phyloP scores from a whole-genome alignment of 1,140 invertebrate genomes.

The Lucilia sericata region DNA sequence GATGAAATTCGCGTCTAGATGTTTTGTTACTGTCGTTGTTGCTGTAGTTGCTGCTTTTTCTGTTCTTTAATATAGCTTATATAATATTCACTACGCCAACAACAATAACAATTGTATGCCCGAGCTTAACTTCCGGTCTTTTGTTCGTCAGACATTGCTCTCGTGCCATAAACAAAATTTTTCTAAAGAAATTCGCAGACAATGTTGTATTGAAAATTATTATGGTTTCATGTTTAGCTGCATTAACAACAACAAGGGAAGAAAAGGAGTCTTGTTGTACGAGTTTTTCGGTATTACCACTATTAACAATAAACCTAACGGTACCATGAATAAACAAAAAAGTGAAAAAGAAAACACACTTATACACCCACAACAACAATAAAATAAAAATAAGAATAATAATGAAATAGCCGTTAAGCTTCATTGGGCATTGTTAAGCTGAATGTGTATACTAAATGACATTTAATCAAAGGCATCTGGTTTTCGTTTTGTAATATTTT shows the following conservation, averaged over 20 bases:
- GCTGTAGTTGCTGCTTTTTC: constrained; percentile 6
- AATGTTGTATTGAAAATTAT: constrained; percentile 31
- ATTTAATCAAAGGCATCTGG: background rate
- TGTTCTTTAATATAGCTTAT: background rate
- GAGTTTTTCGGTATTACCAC: background rate
- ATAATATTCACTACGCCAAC: background rate
- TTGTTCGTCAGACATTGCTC: constrained; percentile 33
- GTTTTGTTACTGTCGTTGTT: constrained; percentile 4
- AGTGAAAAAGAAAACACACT: background rate
- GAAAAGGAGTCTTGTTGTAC: background rate
- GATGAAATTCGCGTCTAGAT: constrained; percentile 10
- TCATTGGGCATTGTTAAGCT: constrained; percentile 33
- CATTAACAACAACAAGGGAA: background rate
- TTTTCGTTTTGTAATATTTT: too few relatives aligned
- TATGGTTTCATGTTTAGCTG: constrained; percentile 6
- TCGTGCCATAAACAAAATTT: constrained; percentile 17
- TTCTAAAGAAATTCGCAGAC: background rate
- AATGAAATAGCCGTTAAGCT: constrained; percentile 28
- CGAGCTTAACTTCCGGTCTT: constrained; percentile 30
- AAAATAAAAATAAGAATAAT: background rate
- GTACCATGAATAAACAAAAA: background rate
- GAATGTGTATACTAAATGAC: background rate
- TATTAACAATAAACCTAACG: background rate
- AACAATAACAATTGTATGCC: constrained; percentile 23
- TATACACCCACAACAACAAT: background rate